Percentiles rank a stretch among this genome's conserved stretches.
phyloP scores from a whole-genome alignment of 2,113 vertebrate species.

The Canis aureus region DNA sequence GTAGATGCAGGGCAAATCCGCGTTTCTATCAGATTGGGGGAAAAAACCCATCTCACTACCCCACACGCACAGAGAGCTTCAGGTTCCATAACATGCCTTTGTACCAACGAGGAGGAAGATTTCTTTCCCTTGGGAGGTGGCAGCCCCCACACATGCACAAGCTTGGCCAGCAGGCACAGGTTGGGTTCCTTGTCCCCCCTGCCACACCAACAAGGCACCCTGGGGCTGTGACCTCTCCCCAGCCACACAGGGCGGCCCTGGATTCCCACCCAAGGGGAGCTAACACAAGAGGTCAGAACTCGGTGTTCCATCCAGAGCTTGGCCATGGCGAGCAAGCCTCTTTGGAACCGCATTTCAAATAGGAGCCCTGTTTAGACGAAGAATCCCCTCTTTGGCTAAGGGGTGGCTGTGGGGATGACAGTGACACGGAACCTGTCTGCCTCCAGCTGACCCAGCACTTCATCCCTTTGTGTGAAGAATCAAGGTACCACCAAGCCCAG shows the following conservation, averaged over 20 bases:
- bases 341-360: not conserved
- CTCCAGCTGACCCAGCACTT: rapidly evolving
- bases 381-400: too few species aligned
- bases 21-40: not conserved
- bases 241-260: not conserved
- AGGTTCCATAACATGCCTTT: rapidly evolving
- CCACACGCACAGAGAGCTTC: not conserved
- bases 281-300: not conserved
- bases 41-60: too few species aligned
- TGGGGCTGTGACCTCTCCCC: not conserved
- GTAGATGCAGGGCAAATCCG: not conserved
- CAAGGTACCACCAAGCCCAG: not conserved
- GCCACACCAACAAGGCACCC: not conserved
- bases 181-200: not conserved
- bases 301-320: not conserved
- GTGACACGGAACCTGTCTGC: rapidly evolving
- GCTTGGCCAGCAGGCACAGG: not conserved
- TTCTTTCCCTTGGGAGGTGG: rapidly evolving
- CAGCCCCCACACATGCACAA: rapidly evolving
- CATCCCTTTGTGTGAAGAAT: not conserved
- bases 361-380: not conserved
- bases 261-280: not conserved
- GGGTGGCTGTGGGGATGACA: not conserved
- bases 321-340: not conserved
- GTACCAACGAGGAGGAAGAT: not conserved